Percentiles rank a stretch among this genome's conserved stretches.
Evolutionary conservation across 2,113 vertebrate genomes (phyloP).

Genomic region (Perca schrenkii): DNA sequence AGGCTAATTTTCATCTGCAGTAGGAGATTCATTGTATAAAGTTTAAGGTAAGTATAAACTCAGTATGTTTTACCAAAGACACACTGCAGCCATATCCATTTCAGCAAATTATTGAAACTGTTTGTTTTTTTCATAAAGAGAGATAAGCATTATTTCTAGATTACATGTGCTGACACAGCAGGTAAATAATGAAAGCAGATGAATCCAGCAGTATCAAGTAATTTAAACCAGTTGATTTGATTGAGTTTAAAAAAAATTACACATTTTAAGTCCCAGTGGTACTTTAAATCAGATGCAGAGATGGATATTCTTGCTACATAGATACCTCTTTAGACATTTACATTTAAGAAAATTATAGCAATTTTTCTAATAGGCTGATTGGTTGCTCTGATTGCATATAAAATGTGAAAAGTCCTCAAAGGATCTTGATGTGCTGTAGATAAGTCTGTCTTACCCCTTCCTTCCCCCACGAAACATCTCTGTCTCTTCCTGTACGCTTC

Average conservation of each 20-base stretch:
- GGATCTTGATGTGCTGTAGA: constrained; percentile 63
- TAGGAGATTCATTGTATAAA: constrained; percentile 10
- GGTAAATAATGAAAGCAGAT: not conserved
- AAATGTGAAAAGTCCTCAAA: constrained; percentile 74
- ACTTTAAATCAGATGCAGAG: constrained; percentile 4
- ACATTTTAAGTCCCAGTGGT: not conserved
- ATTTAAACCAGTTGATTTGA: not conserved
- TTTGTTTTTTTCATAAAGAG: not conserved
- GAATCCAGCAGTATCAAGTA: not conserved
- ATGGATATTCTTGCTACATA: not conserved
- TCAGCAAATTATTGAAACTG: not conserved
- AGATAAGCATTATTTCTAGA: not conserved
- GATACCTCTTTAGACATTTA: constrained; percentile 3
- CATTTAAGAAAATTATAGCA: constrained; percentile 7
- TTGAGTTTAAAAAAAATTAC: not conserved
- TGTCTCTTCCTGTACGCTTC: constrained; percentile 76
- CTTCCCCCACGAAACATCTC: constrained; percentile 46
- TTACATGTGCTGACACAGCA: not conserved
- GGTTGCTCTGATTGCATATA: constrained; percentile 69
- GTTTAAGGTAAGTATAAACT: not conserved
- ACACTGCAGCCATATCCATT: not conserved
- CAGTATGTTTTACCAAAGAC: not conserved
- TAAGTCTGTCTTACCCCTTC: constrained; percentile 56
- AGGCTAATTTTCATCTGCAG: too few species aligned
- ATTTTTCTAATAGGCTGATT: constrained; percentile 29